Evolutionary conservation across 2,113 vertebrate species (phyloP), one percentile per base, ranked within the genome.

Genomic region (Colius striatus): DNA sequence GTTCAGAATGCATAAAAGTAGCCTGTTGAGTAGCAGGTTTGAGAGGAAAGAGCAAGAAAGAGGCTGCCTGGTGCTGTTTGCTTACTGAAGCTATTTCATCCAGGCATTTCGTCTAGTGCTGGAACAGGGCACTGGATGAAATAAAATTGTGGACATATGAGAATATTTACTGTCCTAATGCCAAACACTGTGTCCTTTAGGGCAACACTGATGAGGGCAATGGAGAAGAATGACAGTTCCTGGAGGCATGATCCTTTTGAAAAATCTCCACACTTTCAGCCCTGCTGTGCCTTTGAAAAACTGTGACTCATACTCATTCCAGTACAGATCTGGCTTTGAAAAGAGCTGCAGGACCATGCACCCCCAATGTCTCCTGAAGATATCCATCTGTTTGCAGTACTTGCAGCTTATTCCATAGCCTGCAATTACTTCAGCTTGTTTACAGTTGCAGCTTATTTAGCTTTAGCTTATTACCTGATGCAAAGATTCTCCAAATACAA

Each of bases 211-310:
- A 60, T 92, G 79, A 89, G 76, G 72, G 34, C 72, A 71, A 55
- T 70, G 45, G 67, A 90, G 85, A 89, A 93, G 83, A 95, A 85
- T 86, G 88, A 70, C 85, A 67, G 76, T 84, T 94, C 55, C 87
- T 90, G 54, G 57, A 82, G 84, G 76, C 48, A 67, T 34, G 57
- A 60, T 87, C 53, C 51, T 87, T 87, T 92, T 92, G 82, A 88
- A 87, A 94, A 77, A 65, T 78, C n/a, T 53, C 47, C n/a, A 9
- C 0, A 3, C 68, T 86, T 92, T 79, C 77, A 89, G 87, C 57
- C 45, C 54, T 92, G 70, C 73, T 89, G 87, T 92, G 91, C 70
- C 54, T 87, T 94, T 94, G 76, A 87, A 91, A 86, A 86, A 58
- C 41, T 60, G 67, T 87, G 87, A 92, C 66, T 92, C 41, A n/a